Conservation (phyloP, 2,797 vertebrate genomes). For the Cirrhinus mrigala region DNA sequence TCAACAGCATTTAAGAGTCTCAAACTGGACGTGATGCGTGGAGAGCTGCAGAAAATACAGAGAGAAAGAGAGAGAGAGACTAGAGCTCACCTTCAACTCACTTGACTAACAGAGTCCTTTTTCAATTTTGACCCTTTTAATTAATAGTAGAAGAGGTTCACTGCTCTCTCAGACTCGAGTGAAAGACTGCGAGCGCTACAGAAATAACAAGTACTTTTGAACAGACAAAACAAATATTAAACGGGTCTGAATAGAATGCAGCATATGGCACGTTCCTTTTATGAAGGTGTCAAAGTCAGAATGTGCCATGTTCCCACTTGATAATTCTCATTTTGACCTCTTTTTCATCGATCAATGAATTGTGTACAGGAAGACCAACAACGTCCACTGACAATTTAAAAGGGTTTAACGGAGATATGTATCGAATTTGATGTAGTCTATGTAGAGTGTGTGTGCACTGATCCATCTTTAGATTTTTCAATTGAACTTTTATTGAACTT, state of each 20-base stretch:
- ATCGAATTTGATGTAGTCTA: neutral
- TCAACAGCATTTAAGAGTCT: slow-evolving; percentile 44
- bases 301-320: neutral
- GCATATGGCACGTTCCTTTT: neutral
- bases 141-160: slow-evolving; percentile 16
- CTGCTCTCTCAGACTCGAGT: neutral
- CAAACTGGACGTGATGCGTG: slow-evolving; percentile 12
- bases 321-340: neutral
- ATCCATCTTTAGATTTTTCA: neutral
- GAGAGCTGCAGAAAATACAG: neutral
- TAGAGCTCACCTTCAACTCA: neutral
- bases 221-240: neutral
- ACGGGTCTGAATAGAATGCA: neutral
- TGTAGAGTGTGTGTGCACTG: neutral
- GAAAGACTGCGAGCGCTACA: neutral
- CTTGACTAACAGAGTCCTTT: neutral
- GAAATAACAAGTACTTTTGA: slow-evolving; percentile 5
- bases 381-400: neutral
- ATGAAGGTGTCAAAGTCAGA: neutral
- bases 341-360: neutral
- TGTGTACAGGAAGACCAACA: neutral
- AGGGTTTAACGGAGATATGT: neutral
- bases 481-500: neutral
- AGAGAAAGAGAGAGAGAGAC: neutral
- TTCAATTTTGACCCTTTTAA: slow-evolving; percentile 31